These are phyloP conservation scores for Anolis carolinensis DNA, from an alignment of 2,113 vertebrate genomes.

Conservation along the genomic window DNA sequence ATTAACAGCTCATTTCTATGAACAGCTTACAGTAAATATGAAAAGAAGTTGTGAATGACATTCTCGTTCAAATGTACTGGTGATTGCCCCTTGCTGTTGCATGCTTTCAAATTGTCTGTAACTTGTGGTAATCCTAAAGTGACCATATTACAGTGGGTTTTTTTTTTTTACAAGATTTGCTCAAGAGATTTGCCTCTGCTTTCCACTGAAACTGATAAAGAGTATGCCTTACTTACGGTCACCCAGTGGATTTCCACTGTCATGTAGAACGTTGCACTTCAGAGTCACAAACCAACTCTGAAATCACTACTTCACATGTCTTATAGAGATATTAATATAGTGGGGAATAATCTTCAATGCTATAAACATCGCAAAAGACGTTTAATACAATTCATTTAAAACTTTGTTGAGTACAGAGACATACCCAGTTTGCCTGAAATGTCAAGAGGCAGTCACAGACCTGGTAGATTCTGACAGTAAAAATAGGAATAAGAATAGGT, in stretches of 20 bases:
- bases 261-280: too few relatives aligned
- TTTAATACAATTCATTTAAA: neutral
- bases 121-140: neutral
- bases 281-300: too few relatives aligned
- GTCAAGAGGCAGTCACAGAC: neutral
- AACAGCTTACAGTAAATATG: neutral
- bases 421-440: neutral
- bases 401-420: neutral
- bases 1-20: neutral
- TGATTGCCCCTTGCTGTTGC: too few relatives aligned
- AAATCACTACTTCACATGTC: neutral
- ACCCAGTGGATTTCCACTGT: too few relatives aligned
- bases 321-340: neutral
- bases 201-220: neutral
- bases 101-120: too few relatives aligned
- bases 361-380: neutral
- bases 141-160: too few relatives aligned
- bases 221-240: too few relatives aligned
- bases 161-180: too few relatives aligned
- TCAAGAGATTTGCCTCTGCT: too few relatives aligned
- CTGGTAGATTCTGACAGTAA: neutral
- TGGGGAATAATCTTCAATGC: neutral
- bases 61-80: neutral
- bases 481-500: neutral
- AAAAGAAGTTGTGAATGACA: neutral